Evolutionary conservation across 2,888 invertebrate species (phyloP).

Genomic region (Halictus ligatus): DNA sequence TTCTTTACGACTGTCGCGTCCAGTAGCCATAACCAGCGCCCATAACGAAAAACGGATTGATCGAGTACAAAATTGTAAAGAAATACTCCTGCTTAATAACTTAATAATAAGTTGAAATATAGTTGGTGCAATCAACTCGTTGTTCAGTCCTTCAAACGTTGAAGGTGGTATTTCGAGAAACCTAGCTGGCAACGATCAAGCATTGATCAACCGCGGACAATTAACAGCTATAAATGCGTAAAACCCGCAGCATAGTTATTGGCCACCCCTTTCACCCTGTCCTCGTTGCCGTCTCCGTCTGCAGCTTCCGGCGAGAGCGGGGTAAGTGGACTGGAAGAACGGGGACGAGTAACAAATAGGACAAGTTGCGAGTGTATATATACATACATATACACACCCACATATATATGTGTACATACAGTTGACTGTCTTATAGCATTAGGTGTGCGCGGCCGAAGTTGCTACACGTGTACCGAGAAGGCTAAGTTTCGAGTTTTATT

Average conservation of each 20-base stretch:
- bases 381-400: neutral
- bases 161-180: too few species aligned
- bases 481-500: slow-evolving; percentile 37
- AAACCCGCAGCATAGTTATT: neutral
- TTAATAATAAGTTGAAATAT: too few species aligned
- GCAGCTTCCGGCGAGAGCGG: neutral
- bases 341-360: slow-evolving; percentile 27
- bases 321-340: slow-evolving; percentile 15
- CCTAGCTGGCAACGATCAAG: too few species aligned
- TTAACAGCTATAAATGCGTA: neutral
- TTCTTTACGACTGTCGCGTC: too few species aligned
- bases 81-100: too few species aligned
- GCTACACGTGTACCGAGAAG: slow-evolving; percentile 2
- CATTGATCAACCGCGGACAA: too few species aligned
- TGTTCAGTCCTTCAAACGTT: too few species aligned
- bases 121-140: too few species aligned
- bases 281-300: neutral
- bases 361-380: slow-evolving; percentile 36
- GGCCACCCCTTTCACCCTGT: neutral
- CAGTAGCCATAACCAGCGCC: too few species aligned
- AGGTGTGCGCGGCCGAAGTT: neutral
- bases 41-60: too few species aligned
- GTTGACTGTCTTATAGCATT: slow-evolving; percentile 5
- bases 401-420: neutral
- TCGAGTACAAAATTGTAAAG: too few species aligned